Evolutionary conservation across 1,140 invertebrate genomes (phyloP).

Genomic region (Lepidurus apus): DNA sequence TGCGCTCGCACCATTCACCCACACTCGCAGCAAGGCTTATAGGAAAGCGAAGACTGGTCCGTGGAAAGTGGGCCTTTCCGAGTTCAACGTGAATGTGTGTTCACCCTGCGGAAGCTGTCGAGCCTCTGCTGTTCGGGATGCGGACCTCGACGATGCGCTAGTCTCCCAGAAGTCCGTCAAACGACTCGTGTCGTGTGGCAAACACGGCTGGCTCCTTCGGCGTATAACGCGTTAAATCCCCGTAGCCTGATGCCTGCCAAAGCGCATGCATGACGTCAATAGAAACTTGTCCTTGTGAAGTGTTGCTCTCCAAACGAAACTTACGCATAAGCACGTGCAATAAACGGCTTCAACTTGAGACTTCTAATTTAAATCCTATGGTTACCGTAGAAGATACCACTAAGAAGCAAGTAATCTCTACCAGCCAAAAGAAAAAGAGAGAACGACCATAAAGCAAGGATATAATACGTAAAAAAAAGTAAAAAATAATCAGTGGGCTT

Average conservation of each 20-base stretch:
- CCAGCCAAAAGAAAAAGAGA: no score
- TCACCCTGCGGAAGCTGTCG: neutral
- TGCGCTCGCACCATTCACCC: neutral
- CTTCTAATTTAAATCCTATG: no score
- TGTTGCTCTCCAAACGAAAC: no score
- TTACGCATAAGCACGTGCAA: no score
- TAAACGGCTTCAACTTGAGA: no score
- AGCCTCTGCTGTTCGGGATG: neutral
- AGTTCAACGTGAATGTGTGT: neutral
- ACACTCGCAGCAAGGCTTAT: neutral
- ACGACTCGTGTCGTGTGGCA: neutral
- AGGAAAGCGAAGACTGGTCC: neutral
- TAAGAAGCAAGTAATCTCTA: no score
- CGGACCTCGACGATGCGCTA: neutral
- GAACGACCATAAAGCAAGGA: no score
- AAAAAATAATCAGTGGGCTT: no score
- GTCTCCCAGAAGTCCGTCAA: neutral
- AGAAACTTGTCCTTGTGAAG: neutral
- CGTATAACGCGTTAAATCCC: neutral
- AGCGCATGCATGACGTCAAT: constrained; percentile 5
- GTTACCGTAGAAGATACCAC: no score
- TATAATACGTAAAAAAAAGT: no score
- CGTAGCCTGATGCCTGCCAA: neutral
- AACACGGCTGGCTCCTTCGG: neutral
- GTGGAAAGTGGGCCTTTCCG: neutral